Evolutionary conservation across 2,113 vertebrate species (phyloP).

Genomic region (Erinaceus europaeus): DNA sequence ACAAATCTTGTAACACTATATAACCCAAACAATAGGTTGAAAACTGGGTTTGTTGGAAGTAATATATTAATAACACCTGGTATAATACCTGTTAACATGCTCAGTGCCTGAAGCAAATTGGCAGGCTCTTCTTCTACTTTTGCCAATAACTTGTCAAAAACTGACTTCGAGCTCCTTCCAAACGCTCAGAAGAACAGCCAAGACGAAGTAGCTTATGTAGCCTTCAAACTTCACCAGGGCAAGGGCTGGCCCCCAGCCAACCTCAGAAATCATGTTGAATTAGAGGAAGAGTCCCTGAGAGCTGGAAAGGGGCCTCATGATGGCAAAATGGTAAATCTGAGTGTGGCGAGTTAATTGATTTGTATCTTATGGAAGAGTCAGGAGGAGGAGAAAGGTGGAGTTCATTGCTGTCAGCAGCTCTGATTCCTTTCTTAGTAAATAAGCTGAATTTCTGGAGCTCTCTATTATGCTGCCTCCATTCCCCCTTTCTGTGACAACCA

Average conservation of each 20-base stretch:
- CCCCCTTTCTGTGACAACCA: background rate
- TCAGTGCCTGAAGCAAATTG: constrained; percentile 56
- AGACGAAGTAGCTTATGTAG: constrained; percentile 9
- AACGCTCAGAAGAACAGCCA: constrained; percentile 53
- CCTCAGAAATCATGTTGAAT: constrained; percentile 5
- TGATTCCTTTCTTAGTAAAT: background rate
- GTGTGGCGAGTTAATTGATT: constrained; percentile 20
- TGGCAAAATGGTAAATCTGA: constrained; percentile 2
- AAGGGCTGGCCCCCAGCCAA: constrained; percentile 50
- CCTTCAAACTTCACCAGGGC: background rate
- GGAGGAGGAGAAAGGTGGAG: constrained; percentile 17
- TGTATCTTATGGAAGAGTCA: background rate
- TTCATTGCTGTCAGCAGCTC: background rate
- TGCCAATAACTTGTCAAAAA: constrained; percentile 71
- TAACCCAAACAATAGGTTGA: constrained; percentile 16
- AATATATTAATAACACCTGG: constrained; percentile 50
- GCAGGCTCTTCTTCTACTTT: constrained; percentile 18
- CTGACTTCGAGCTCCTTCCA: constrained; percentile 57
- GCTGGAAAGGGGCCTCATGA: background rate
- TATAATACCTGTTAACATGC: constrained; percentile 46
- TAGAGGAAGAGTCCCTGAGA: constrained; percentile 23
- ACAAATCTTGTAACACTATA: background rate
- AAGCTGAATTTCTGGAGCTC: background rate
- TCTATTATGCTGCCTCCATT: background rate
- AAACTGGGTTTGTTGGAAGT: constrained; percentile 51